Percentiles rank a stretch among this genome's conserved stretches.
Conservation (phyloP, 2,888 invertebrate genomes). For the Ommatoiulus sabulosus region DNA sequence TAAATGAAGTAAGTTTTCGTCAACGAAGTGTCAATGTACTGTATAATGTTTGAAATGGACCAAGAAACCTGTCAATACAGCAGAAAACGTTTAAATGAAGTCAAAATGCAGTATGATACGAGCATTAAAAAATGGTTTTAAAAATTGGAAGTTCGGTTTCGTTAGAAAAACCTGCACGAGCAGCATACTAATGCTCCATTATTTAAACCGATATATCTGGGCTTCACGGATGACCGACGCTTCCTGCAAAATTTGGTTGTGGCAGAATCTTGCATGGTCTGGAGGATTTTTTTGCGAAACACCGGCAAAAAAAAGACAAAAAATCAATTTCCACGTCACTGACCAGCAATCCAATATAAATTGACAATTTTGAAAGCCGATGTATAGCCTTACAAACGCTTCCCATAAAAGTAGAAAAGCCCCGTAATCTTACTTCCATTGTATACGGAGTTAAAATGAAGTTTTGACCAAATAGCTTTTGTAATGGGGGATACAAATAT, state of each 20-base stretch:
- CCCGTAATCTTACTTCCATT: conserved; percentile 24
- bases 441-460: background rate
- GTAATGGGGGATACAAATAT: conserved; percentile 16
- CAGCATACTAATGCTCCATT: conserved; percentile 23
- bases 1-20: too few species aligned
- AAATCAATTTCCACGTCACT: conserved; percentile 38
- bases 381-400: conserved; percentile 13
- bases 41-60: too few species aligned
- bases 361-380: conserved; percentile 26
- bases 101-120: background rate
- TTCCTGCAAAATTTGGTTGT: background rate
- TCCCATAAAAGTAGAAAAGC: conserved; percentile 24
- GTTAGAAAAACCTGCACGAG: background rate
- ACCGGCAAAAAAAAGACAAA: background rate
- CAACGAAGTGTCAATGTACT: too few species aligned
- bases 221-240: conserved; percentile 19
- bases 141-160: background rate
- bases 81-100: background rate
- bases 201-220: background rate
- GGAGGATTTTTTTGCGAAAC: background rate
- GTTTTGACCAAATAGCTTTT: conserved; percentile 41
- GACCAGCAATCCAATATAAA: conserved; percentile 17
- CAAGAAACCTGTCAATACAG: too few species aligned
- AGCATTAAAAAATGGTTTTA: background rate
- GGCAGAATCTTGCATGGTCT: conserved; percentile 7